Conservation (phyloP, 1,140 invertebrate species). For the Heliothis virescens region DNA sequence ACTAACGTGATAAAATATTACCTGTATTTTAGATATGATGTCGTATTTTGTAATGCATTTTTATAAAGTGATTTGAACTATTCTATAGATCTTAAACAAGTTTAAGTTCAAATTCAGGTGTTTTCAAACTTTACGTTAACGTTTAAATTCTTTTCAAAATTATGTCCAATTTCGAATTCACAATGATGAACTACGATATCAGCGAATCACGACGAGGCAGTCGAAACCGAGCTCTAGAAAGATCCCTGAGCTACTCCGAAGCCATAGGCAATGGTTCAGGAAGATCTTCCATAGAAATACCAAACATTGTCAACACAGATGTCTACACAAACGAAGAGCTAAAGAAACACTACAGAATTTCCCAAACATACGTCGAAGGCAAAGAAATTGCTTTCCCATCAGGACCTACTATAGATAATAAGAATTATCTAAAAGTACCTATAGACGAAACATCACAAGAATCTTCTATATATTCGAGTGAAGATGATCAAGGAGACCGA, state of each 20-base stretch:
- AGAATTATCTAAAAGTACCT: conserved; percentile 41
- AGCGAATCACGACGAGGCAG: conserved; percentile 63
- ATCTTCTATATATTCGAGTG: conserved; percentile 69
- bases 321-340: conserved; percentile 81
- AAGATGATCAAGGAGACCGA: conserved; percentile 69
- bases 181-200: conserved; percentile 59
- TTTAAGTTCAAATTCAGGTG: no score
- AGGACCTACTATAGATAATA: conserved; percentile 58
- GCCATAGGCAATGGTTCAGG: conserved; percentile 75
- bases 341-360: conserved; percentile 80
- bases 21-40: no score
- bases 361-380: conserved; percentile 81
- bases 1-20: conserved; percentile 27
- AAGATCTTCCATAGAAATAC: conserved; percentile 78
- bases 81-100: no score
- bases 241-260: conserved; percentile 80
- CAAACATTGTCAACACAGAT: conserved; percentile 73
- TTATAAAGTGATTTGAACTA: background rate
- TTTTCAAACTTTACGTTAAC: no score
- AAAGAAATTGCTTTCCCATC: conserved; percentile 77
- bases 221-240: conserved; percentile 68
- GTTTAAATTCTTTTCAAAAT: no score
- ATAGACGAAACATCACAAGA: conserved; percentile 45
- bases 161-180: no score
- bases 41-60: background rate